Conservation (phyloP, 2,888 invertebrate species). For the Cremastobaeus sp. region DNA sequence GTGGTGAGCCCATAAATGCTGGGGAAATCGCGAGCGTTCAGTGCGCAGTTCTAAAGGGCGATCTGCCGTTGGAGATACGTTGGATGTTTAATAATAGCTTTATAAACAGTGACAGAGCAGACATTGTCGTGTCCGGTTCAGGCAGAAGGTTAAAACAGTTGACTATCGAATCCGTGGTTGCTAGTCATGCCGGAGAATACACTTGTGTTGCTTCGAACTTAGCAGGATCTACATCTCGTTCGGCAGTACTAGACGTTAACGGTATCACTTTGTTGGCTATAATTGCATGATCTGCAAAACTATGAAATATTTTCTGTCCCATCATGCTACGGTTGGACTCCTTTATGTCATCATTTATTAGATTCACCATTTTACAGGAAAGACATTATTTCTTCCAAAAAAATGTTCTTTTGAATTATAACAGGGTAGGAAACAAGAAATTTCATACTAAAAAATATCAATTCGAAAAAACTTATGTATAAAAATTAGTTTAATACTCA, state of each 20-base stretch:
- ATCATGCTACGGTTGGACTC: no score
- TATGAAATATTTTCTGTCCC: no score
- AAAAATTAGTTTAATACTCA: no score
- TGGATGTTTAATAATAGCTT: conserved; percentile 86
- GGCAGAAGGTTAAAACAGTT: conserved; percentile 76
- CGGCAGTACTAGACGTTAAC: conserved; percentile 79
- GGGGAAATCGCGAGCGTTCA: conserved; percentile 86
- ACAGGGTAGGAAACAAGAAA: no score
- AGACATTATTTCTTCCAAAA: no score
- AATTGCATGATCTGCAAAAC: conserved; percentile 51
- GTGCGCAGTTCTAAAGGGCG: conserved; percentile 88
- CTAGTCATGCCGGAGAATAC: conserved; percentile 79
- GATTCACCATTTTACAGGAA: no score
- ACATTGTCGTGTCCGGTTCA: conserved; percentile 77
- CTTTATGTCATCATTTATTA: no score
- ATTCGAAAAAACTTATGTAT: background rate
- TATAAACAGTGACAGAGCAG: conserved; percentile 75
- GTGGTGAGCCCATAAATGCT: conserved; percentile 86
- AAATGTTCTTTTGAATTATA: no score
- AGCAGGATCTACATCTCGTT: conserved; percentile 78
- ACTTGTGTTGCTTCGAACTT: conserved; percentile 79
- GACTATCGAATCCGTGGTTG: conserved; percentile 78
- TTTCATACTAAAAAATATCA: background rate
- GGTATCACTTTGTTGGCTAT: conserved; percentile 71
- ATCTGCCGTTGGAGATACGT: conserved; percentile 86